Conservation (phyloP, 2,797 vertebrate species). For the Scolopax bukidnonensis region DNA sequence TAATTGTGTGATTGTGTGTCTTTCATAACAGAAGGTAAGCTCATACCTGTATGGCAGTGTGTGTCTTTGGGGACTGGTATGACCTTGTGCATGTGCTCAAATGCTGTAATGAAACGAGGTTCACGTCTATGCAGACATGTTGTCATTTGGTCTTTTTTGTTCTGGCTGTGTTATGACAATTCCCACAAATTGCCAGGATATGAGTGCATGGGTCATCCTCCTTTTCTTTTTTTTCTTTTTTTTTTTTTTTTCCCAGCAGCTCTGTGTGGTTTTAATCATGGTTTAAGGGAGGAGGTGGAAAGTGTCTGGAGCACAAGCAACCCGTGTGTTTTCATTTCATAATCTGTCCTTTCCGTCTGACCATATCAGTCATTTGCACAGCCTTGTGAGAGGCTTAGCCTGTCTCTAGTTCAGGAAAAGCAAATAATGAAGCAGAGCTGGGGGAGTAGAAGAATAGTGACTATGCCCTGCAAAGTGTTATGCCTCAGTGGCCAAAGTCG, state of each 20-base stretch:
- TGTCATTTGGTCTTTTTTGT: not conserved
- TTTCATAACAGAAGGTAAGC: not conserved
- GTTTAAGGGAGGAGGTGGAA: not conserved
- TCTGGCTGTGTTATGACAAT: not conserved
- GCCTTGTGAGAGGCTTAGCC: not conserved
- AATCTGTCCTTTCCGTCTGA: not conserved
- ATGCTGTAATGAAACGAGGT: not conserved
- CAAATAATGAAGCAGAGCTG: not conserved
- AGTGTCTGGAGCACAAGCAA: not conserved
- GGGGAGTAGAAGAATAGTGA: not conserved
- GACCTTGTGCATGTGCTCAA: accelerated
- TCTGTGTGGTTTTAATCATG: not conserved
- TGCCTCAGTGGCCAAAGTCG: not conserved
- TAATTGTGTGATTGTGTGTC: not conserved
- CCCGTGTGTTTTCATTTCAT: slow-evolving; percentile 5
- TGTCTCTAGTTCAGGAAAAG: not conserved
- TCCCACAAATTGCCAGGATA: slow-evolving; percentile 27
- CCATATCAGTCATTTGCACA: not conserved
- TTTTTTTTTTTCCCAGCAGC: not conserved
- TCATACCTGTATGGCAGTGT: accelerated
- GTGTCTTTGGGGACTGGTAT: not conserved
- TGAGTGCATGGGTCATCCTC: not conserved
- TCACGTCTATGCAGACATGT: accelerated
- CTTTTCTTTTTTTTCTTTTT: not conserved
- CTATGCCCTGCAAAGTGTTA: not conserved